phyloP scores from a whole-genome alignment of 2,113 vertebrate species.

The Microtus montanus region DNA sequence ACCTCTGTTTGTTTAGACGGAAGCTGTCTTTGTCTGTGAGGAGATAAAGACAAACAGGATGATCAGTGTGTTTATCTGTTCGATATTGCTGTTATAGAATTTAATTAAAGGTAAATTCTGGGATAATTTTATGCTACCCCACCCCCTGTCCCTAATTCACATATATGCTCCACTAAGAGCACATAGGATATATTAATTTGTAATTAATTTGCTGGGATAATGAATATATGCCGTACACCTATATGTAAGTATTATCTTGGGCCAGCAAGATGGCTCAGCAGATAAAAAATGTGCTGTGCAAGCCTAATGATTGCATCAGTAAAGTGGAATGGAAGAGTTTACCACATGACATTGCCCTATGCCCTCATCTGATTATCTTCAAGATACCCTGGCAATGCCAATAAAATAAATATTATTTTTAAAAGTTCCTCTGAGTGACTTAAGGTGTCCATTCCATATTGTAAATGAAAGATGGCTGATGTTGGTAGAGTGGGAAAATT shows the following conservation, averaged over 20 bases:
- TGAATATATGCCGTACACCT: not conserved
- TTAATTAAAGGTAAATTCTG: not conserved
- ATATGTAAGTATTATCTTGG: not conserved
- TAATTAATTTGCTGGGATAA: not conserved
- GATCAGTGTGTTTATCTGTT: not conserved
- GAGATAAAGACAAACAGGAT: not conserved
- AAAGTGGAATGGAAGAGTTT: not conserved
- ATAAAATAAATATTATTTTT: not conserved
- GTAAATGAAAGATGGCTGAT: not conserved
- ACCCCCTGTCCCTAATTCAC: fast-evolving
- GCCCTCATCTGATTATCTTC: too few species aligned
- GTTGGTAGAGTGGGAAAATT: not conserved
- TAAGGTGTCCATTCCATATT: not conserved
- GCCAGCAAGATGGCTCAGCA: not conserved
- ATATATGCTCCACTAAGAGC: not conserved
- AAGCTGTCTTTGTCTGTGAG: not conserved
- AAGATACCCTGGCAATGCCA: not conserved
- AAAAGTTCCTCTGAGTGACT: not conserved
- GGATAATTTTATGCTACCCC: not conserved
- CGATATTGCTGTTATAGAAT: not conserved
- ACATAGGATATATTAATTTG: not conserved
- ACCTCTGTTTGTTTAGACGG: not conserved
- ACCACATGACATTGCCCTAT: not conserved
- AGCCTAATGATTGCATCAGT: not conserved
- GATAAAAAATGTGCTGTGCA: not conserved